Percentiles rank a stretch among this genome's conserved stretches.
phyloP scores from a whole-genome alignment of 2,113 vertebrate species.

The Oryzias celebensis region DNA sequence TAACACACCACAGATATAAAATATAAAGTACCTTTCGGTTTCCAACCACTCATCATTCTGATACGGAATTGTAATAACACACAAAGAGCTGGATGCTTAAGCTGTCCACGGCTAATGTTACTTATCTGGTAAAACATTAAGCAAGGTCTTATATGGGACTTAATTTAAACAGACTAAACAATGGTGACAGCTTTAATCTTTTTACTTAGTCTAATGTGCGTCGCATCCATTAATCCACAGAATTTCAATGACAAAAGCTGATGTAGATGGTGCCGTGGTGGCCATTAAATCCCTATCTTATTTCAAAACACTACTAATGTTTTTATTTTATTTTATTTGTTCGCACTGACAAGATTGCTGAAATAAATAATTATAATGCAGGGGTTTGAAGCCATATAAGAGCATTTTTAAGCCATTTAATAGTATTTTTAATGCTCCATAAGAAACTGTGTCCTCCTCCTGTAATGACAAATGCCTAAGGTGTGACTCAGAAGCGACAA shows the following conservation, averaged over 20 bases:
- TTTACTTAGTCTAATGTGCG: conserved; percentile 54
- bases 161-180: conserved; percentile 48
- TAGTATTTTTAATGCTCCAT: not conserved
- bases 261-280: conserved; percentile 38
- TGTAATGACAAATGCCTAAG: conserved; percentile 19
- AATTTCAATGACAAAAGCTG: conserved; percentile 63
- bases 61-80: conserved; percentile 67
- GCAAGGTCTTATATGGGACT: conserved; percentile 61
- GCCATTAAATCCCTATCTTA: conserved; percentile 49
- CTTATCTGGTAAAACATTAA: conserved; percentile 73
- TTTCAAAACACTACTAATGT: conserved; percentile 41
- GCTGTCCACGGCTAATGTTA: conserved; percentile 66
- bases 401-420: too few species aligned
- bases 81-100: conserved; percentile 60
- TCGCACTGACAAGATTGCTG: conserved; percentile 35
- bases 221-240: conserved; percentile 59
- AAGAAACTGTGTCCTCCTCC: not conserved
- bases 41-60: conserved; percentile 55
- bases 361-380: too few species aligned
- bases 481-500: conserved; percentile 38
- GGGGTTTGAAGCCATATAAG: too few species aligned
- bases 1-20: conserved; percentile 69
- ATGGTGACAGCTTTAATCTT: conserved; percentile 65
- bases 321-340: conserved; percentile 47
- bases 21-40: conserved; percentile 63